phyloP scores from a whole-genome alignment of 1,140 invertebrate genomes.

The Drosophila novamexicana region DNA sequence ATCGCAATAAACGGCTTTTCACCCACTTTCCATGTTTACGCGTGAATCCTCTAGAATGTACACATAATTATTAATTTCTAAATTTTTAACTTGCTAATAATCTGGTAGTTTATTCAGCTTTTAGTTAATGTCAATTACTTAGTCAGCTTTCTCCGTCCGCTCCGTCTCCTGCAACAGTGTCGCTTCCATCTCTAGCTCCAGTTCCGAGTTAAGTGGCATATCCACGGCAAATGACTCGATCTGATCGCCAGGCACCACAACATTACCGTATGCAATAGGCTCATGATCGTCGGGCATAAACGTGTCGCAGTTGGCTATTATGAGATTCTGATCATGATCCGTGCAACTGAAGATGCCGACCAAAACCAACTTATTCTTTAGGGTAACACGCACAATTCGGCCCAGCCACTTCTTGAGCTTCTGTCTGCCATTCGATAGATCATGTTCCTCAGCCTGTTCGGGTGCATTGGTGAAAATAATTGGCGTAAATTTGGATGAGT shows the following conservation, averaged over 20 bases:
- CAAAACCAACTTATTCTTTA: conserved; percentile 36
- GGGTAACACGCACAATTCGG: conserved; percentile 29
- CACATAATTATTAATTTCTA: too few relatives aligned
- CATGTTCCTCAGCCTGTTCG: not conserved
- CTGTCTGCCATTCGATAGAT: conserved; percentile 14
- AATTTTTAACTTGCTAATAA: too few relatives aligned
- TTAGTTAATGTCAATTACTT: too few relatives aligned
- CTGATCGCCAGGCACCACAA: conserved; percentile 44
- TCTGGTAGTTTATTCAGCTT: too few relatives aligned
- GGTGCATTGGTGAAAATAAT: conserved; percentile 29
- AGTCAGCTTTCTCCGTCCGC: not conserved
- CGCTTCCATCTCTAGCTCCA: not conserved
- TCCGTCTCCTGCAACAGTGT: not conserved
- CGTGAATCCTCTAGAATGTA: too few relatives aligned
- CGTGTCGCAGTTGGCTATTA: conserved; percentile 34
- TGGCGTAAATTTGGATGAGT: conserved; percentile 11
- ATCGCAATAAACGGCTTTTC: too few relatives aligned
- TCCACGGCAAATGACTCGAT: conserved; percentile 24
- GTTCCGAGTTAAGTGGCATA: not conserved
- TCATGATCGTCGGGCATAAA: conserved; percentile 11
- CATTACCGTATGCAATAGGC: conserved; percentile 14
- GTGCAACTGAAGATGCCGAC: conserved; percentile 57
- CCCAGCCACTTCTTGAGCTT: conserved; percentile 43
- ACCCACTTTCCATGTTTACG: not conserved
- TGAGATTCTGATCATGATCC: conserved; percentile 47